A percentile compares a stretch with the other conserved stretches of the same genome.
These are phyloP conservation scores for Nemurella pictetii DNA, from an alignment of 2,888 invertebrate species.

Conservation along the genomic window DNA sequence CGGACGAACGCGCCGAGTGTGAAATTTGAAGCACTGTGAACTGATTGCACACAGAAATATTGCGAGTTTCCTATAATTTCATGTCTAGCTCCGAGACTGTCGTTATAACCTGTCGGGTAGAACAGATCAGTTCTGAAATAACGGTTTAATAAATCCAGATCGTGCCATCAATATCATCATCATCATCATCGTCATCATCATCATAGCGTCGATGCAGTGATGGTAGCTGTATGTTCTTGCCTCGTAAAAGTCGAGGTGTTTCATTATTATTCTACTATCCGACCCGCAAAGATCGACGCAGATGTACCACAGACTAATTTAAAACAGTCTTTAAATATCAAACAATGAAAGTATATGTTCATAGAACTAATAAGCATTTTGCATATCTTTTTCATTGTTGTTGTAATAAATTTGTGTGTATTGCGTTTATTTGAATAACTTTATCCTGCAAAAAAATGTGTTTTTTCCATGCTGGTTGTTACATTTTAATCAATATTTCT, in stretches of 20 bases:
- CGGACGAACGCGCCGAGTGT: background rate
- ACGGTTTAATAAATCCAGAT: background rate
- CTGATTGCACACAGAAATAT: too few relatives aligned
- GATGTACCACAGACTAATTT: too few relatives aligned
- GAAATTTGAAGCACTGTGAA: background rate
- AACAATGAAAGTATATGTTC: too few relatives aligned
- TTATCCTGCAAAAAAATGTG: background rate
- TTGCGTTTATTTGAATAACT: background rate
- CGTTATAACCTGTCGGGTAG: background rate
- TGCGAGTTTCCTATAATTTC: too few relatives aligned
- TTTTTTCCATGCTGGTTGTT: background rate
- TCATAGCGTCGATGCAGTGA: too few relatives aligned
- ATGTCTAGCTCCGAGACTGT: background rate
- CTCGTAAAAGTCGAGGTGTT: background rate
- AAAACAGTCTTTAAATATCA: too few relatives aligned
- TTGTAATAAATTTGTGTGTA: too few relatives aligned
- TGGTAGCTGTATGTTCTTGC: too few relatives aligned
- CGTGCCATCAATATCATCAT: background rate
- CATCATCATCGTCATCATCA: too few relatives aligned
- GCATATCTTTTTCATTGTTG: too few relatives aligned
- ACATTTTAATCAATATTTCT: background rate
- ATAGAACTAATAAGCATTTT: too few relatives aligned
- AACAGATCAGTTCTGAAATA: background rate
- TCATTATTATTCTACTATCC: background rate
- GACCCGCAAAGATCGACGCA: background rate